Conservation (phyloP, 1,140 invertebrate genomes). For the Drosophila kurseongensis region DNA sequence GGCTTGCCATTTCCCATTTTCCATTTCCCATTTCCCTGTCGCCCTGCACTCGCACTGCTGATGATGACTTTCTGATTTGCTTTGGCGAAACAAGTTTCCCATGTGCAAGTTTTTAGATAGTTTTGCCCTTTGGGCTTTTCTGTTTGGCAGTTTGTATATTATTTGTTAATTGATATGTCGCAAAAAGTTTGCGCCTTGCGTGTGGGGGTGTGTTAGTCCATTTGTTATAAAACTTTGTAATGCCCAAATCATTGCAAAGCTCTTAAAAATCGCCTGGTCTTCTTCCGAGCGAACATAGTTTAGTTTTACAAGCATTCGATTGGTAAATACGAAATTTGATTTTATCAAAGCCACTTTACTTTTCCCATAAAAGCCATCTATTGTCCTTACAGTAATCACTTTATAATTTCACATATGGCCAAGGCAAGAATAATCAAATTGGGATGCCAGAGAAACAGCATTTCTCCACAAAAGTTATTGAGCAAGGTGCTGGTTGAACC, state of each 20-base stretch:
- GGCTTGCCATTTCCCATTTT: slow-evolving; percentile 2
- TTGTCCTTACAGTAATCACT: slow-evolving; percentile 21
- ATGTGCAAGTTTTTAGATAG: slow-evolving; percentile 55
- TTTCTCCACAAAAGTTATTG: slow-evolving; percentile 18
- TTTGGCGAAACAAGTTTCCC: slow-evolving; percentile 67
- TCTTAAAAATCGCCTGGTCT: slow-evolving; percentile 14
- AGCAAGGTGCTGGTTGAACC: slow-evolving; percentile 44
- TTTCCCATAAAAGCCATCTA: slow-evolving; percentile 7
- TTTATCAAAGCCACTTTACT: slow-evolving; percentile 12
- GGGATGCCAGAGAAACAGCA: slow-evolving; percentile 24
- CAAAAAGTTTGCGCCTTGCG: slow-evolving; percentile 57
- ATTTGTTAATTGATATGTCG: slow-evolving; percentile 81
- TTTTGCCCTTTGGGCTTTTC: slow-evolving; percentile 57
- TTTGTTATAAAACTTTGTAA: slow-evolving; percentile 53
- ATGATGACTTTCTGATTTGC: slow-evolving; percentile 81
- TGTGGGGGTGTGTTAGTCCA: slow-evolving; percentile 10
- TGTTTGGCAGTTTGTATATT: slow-evolving; percentile 74
- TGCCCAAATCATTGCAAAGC: slow-evolving; percentile 58
- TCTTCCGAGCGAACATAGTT: not conserved
- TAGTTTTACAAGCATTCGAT: not conserved
- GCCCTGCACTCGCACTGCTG: slow-evolving; percentile 51
- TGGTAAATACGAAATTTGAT: slow-evolving; percentile 2
- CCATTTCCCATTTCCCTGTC: slow-evolving; percentile 14
- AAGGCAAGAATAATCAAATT: slow-evolving; percentile 30
- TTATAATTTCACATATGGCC: slow-evolving; percentile 35